Conservation (phyloP, 1,140 invertebrate species). For the Elysia chlorotica region DNA sequence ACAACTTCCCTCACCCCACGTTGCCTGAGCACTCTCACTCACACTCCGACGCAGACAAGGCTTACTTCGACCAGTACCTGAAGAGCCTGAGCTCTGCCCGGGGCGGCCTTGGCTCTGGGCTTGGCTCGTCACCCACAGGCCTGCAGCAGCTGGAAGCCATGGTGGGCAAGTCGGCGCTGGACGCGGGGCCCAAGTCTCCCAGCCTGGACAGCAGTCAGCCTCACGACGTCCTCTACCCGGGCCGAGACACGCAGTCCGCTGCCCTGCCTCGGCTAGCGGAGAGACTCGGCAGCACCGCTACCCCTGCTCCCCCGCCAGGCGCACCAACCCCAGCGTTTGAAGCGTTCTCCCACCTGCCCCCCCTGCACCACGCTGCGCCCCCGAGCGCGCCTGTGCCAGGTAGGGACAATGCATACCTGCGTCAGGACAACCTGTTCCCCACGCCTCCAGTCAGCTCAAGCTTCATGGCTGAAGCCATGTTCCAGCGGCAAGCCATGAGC, state of each 20-base stretch:
- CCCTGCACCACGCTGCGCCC: constrained; percentile 23
- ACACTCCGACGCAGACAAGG: constrained; percentile 45
- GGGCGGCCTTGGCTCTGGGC: background rate
- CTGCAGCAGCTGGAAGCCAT: constrained; percentile 30
- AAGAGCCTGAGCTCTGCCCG: constrained; percentile 30
- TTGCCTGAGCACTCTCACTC: constrained; percentile 19
- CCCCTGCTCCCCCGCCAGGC: background rate
- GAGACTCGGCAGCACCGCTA: background rate
- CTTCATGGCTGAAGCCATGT: constrained; percentile 50
- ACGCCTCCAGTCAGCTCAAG: constrained; percentile 31
- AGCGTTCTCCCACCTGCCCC: constrained; percentile 26
- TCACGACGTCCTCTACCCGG: constrained; percentile 33
- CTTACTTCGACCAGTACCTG: constrained; percentile 51
- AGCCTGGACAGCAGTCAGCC: no score
- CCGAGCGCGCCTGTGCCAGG: constrained; percentile 4
- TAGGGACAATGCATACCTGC: constrained; percentile 29
- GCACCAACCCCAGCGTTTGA: constrained; percentile 21
- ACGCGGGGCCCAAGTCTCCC: constrained; percentile 23
- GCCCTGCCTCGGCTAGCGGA: constrained; percentile 20
- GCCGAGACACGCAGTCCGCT: constrained; percentile 30
- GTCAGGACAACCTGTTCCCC: constrained; percentile 36
- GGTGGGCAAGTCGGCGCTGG: constrained; percentile 31
- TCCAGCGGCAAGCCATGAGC: constrained; percentile 48
- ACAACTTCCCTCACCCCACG: constrained; percentile 20
- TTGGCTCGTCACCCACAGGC: constrained; percentile 19